Base-by-base conservation (phyloP, 2,113 vertebrate species). In the Brachypteracias leptosomus region DNA sequence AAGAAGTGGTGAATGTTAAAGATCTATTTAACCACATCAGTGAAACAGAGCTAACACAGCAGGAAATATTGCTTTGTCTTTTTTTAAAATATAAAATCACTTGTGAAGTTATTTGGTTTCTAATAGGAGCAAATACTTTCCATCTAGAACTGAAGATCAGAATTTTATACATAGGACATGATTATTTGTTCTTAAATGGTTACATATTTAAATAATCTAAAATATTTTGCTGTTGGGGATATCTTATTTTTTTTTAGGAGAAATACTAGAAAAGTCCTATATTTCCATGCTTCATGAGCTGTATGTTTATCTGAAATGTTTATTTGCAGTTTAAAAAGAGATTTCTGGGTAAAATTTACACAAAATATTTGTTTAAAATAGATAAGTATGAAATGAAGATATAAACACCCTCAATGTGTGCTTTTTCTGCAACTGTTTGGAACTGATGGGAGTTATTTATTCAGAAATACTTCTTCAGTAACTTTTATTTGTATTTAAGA, bases 361-460 rank as follows among this genome's bases (percentile, higher is more conserved):
- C 25, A 28, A 61, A 52, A 47, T 35, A 70, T 49, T 89, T 65
- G 7, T 65, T 97, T 90, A 26, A 31, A 28, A 58, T n/a, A 46
- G 26, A 10, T 10, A 55, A 79, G 4, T 29, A 24, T 26, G 57
- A 71, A 94, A 8, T 1, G 6, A 82, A 84, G 38, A 40, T 31
- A 24, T 0, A 63, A 46, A 9, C 8, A 42, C 20, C 5, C 24
- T 76, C 29, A 55, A 2, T 3, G 3, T 0, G 0, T 8, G 9
- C 4, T 77, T 73, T 77, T 89, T 78, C 38, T 87, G 68, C 22
- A 51, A 4, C 19, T 20, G 0, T 65, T 89, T 44, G 59, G 35
- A 90, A 26, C 10, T 12, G n/a, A 25, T 52, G 40, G 7, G 10
- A 67, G 24, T 51, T 83, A 47, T 7, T 83, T 42, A 26, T 38